Conservation (phyloP, 2,888 invertebrate species). For the Amblyjoppa proteus region DNA sequence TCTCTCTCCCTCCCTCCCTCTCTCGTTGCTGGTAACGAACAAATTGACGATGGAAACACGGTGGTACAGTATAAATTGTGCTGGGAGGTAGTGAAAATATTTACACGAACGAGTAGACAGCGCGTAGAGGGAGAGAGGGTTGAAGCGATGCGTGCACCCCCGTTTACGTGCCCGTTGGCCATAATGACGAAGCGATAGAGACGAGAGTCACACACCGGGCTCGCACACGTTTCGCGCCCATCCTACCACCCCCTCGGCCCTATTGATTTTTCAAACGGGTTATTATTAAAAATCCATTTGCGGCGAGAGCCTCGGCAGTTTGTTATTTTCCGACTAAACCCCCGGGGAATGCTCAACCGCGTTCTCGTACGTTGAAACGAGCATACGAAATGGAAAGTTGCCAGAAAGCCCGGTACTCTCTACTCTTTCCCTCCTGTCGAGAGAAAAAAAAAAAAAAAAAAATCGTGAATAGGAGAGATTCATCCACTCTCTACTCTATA, state of each 20-base stretch:
- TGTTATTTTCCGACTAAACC: conserved; percentile 60
- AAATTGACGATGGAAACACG: conserved; percentile 47
- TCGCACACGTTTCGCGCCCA: conserved; percentile 5
- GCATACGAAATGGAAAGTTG: conserved; percentile 65
- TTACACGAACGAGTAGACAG: conserved; percentile 63
- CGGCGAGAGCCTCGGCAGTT: conserved; percentile 59
- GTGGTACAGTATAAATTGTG: conserved; percentile 41
- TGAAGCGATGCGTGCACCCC: conserved; percentile 30
- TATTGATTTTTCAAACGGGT: conserved; percentile 70
- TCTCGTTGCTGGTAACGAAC: conserved; percentile 13
- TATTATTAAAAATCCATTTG: conserved; percentile 74
- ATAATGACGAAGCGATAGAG: conserved; percentile 76
- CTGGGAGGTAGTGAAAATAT: conserved; percentile 61
- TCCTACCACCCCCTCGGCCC: conserved; percentile 9
- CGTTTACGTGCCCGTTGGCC: conserved; percentile 65
- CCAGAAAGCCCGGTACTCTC: conserved; percentile 51
- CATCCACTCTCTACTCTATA: conserved; percentile 39
- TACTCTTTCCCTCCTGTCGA: conserved; percentile 2
- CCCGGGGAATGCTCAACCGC: conserved; percentile 50
- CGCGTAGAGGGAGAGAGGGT: conserved; percentile 6
- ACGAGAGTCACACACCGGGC: conserved; percentile 47
- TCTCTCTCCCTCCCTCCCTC: not conserved
- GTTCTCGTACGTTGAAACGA: conserved; percentile 57
- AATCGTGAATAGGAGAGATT: conserved; percentile 46
- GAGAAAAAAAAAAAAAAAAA: conserved; percentile 1